A percentile compares a stretch with the other conserved stretches of the same genome.
phyloP scores from a whole-genome alignment of 2,797 vertebrate species.

The Myotis planiceps region DNA sequence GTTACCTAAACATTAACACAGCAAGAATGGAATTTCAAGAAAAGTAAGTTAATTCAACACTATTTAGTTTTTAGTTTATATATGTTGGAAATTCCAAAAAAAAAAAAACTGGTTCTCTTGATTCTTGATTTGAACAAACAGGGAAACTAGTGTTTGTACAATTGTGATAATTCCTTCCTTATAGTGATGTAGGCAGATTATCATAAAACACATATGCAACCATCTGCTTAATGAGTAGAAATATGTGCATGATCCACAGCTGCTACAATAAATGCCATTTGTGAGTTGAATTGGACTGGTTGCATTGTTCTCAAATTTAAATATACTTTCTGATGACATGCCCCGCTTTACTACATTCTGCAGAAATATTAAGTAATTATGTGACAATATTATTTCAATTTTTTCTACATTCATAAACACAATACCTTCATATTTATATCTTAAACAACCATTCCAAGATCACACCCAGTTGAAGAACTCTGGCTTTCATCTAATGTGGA shows the following conservation, averaged over 20 bases:
- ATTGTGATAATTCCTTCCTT: neutral
- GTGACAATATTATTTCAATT: neutral
- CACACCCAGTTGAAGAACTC: neutral
- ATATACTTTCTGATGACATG: neutral
- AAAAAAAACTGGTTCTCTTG: neutral
- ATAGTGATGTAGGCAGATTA: neutral
- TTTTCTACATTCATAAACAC: neutral
- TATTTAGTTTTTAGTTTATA: neutral
- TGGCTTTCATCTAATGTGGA: neutral
- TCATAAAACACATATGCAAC: constrained; percentile 43
- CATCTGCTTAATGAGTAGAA: constrained; percentile 43
- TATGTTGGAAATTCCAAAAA: neutral
- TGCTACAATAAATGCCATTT: constrained; percentile 33
- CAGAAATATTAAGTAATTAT: neutral
- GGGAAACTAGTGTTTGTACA: neutral
- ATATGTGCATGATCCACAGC: neutral
- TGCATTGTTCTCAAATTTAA: constrained; percentile 32
- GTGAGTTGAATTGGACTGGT: constrained; percentile 11
- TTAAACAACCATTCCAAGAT: neutral
- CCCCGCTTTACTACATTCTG: neutral
- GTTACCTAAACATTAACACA: neutral
- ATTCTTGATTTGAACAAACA: neutral
- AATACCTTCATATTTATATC: neutral
- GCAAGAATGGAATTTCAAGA: neutral
- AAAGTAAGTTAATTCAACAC: neutral